Evolutionary conservation across 2,888 invertebrate genomes (phyloP).

Genomic region (Sinotaia quadrata): DNA sequence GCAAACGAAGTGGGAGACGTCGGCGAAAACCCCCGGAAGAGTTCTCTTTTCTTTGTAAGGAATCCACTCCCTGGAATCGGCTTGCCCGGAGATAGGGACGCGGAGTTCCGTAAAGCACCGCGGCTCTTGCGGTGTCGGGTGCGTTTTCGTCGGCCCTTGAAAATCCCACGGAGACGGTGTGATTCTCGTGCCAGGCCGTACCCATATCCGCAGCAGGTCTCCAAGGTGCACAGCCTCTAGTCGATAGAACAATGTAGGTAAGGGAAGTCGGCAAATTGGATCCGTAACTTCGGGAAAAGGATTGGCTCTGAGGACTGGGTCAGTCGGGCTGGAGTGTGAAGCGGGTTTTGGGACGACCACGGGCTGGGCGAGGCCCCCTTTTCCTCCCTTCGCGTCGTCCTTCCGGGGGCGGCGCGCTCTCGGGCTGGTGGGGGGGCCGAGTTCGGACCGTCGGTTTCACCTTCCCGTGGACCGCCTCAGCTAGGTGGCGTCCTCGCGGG

Average conservation of each 20-base stretch:
- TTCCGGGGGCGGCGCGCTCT: conserved; percentile 55
- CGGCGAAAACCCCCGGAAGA: conserved; percentile 70
- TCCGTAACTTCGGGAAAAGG: conserved; percentile 79
- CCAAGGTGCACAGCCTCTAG: conserved; percentile 79
- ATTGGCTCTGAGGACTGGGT: conserved; percentile 83
- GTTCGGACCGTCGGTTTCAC: conserved; percentile 58
- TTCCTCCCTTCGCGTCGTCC: conserved; percentile 14
- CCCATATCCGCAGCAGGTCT: conserved; percentile 85
- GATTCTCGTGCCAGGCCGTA: conserved; percentile 76
- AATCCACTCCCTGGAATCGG: conserved; percentile 72
- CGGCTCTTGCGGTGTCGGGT: conserved; percentile 70
- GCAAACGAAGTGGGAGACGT: conserved; percentile 69
- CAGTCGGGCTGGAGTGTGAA: conserved; percentile 74
- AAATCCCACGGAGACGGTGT: conserved; percentile 72
- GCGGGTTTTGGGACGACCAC: conserved; percentile 69
- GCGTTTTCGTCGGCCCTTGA: conserved; percentile 64
- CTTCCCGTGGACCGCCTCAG: conserved; percentile 63
- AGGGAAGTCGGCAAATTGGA: conserved; percentile 76
- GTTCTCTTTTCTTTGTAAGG: conserved; percentile 74
- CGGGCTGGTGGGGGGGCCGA: conserved; percentile 23
- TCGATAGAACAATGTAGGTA: conserved; percentile 21
- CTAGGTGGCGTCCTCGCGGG: conserved; percentile 45
- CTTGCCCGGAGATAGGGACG: conserved; percentile 71
- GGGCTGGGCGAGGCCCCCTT: conserved; percentile 60
- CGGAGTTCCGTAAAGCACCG: conserved; percentile 72